A percentile compares a stretch with the other conserved stretches of the same genome.
These are phyloP conservation scores for Girardinus metallicus DNA, from an alignment of 2,797 vertebrate species.

Conservation along the genomic window DNA sequence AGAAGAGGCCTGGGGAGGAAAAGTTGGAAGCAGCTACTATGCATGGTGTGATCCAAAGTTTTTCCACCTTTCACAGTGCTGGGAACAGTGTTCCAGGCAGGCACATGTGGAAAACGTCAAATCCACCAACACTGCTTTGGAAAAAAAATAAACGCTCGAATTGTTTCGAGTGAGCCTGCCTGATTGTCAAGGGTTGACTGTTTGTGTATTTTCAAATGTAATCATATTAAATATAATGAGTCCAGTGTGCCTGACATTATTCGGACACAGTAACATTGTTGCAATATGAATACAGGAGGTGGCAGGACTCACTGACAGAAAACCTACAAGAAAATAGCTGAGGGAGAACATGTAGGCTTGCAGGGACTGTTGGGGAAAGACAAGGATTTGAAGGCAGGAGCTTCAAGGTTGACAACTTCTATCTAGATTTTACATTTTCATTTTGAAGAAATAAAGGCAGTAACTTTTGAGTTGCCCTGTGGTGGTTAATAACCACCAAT, in stretches of 20 bases:
- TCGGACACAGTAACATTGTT: neutral
- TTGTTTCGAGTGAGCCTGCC: slow-evolving; percentile 13
- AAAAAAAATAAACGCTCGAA: slow-evolving; percentile 21
- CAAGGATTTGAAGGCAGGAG: neutral
- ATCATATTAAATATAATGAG: slow-evolving; percentile 21
- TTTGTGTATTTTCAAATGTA: slow-evolving; percentile 21
- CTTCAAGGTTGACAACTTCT: neutral
- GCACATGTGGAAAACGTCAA: slow-evolving; percentile 59
- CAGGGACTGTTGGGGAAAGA: neutral
- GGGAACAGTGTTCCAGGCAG: slow-evolving; percentile 29
- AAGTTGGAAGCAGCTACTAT: slow-evolving; percentile 48
- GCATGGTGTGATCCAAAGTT: slow-evolving; percentile 27
- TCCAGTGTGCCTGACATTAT: neutral
- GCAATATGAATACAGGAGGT: neutral
- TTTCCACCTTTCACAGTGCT: slow-evolving; percentile 43
- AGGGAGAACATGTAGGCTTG: neutral
- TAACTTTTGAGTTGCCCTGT: neutral
- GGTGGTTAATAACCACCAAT: neutral
- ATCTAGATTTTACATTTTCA: neutral
- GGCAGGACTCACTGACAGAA: neutral
- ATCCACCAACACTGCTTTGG: neutral
- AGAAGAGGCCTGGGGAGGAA: slow-evolving; percentile 34
- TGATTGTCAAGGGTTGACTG: slow-evolving; percentile 18
- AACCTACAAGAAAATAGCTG: neutral
- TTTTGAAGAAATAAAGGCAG: neutral